Conservation (phyloP, 2,797 vertebrate species). For the Diceros bicornis region DNA sequence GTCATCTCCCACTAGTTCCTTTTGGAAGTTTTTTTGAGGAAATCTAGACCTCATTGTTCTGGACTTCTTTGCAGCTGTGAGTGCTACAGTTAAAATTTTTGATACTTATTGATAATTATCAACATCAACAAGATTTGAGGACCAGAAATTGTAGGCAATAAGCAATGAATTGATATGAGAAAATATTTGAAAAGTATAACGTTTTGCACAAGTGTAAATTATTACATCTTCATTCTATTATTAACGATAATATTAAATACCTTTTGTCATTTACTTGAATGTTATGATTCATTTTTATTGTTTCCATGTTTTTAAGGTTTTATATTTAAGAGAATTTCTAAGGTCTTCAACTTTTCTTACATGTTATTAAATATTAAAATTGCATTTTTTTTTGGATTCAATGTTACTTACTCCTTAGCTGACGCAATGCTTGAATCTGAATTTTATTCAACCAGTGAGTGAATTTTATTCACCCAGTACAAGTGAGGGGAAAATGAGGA, state of each 20-base stretch:
- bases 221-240: not conserved
- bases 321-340: not conserved
- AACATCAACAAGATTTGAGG: not conserved
- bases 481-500: not conserved
- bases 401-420: not conserved
- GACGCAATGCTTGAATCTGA: not conserved
- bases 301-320: slow-evolving; percentile 1
- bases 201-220: not conserved
- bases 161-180: not conserved
- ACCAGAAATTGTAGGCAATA: not conserved
- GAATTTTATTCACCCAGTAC: not conserved
- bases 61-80: not conserved
- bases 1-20: slow-evolving; percentile 42
- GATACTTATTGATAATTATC: not conserved
- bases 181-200: not conserved
- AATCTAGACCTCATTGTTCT: not conserved
- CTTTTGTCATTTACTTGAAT: not conserved
- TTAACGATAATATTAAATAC: not conserved
- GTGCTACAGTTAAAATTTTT: not conserved
- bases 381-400: not conserved
- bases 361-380: slow-evolving; percentile 8
- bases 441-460: not conserved
- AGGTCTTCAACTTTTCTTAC: not conserved
- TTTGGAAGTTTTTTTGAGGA: not conserved
- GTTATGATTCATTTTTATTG: slow-evolving; percentile 10